Conservation (phyloP, 2,888 invertebrate species). For the Steinernema carpocapsae region DNA sequence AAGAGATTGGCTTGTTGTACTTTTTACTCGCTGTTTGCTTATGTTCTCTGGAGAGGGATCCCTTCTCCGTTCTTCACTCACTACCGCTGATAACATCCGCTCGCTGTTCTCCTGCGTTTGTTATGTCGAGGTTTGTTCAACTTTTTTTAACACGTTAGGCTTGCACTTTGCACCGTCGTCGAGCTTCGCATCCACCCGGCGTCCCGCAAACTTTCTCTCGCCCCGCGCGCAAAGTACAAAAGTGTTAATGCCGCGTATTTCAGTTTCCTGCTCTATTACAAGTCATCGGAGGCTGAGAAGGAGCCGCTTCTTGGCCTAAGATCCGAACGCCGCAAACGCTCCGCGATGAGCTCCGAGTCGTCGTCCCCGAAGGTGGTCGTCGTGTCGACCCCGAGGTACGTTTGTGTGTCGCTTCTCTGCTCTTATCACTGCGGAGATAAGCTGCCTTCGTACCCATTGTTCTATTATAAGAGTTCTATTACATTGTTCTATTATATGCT, state of each 20-base stretch:
- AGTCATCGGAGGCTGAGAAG: slow-evolving; percentile 22
- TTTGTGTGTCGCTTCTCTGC: neutral
- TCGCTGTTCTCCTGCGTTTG: neutral
- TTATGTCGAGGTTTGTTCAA: slow-evolving; percentile 28
- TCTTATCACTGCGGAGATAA: neutral
- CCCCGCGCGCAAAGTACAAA: too few species aligned
- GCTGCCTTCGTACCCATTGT: neutral
- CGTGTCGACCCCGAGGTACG: slow-evolving; percentile 21
- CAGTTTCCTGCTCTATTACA: slow-evolving; percentile 11
- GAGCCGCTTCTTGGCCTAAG: slow-evolving; percentile 18
- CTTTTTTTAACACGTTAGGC: neutral
- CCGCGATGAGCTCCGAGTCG: slow-evolving; percentile 12
- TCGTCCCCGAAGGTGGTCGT: neutral
- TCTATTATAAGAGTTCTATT: too few species aligned
- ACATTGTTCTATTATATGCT: neutral
- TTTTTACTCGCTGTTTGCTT: slow-evolving; percentile 25
- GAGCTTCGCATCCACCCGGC: too few species aligned
- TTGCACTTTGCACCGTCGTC: neutral
- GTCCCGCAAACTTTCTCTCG: too few species aligned
- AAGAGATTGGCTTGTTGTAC: neutral
- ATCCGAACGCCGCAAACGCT: neutral
- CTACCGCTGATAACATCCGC: slow-evolving; percentile 23
- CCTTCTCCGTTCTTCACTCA: neutral
- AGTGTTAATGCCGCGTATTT: neutral
- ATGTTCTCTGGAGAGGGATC: slow-evolving; percentile 14